Conservation (phyloP, 2,113 vertebrate species). For the Chroicocephalus ridibundus region DNA sequence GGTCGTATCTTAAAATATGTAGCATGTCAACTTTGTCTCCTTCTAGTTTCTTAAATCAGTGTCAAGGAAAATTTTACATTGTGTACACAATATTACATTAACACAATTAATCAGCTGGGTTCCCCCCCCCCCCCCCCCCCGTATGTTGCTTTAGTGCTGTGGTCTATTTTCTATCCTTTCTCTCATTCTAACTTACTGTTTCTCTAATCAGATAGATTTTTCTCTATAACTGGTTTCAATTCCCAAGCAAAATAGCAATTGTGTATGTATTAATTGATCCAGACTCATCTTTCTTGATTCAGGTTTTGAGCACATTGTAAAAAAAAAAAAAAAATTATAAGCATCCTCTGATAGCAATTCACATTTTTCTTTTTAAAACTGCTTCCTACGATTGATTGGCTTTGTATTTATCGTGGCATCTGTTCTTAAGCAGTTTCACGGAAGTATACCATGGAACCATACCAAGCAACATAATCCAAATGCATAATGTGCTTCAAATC, state of each 20-base stretch:
- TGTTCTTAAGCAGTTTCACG: background rate
- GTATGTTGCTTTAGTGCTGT: background rate
- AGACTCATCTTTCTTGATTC: background rate
- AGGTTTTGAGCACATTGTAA: background rate
- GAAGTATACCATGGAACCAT: background rate
- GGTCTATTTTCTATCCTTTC: background rate
- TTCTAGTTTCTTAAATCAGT: background rate
- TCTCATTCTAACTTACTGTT: background rate
- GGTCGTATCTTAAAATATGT: background rate
- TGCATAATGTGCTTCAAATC: rapidly evolving
- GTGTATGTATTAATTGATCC: background rate
- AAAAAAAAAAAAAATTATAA: background rate
- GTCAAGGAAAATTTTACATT: background rate
- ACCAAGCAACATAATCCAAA: background rate
- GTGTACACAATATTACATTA: background rate
- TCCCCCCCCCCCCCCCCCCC: background rate
- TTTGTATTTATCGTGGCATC: background rate
- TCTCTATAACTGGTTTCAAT: background rate
- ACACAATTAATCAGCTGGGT: background rate
- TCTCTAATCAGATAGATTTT: background rate
- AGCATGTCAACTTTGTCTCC: background rate
- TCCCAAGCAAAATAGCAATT: background rate
- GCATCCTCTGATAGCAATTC: background rate
- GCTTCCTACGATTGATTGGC: background rate
- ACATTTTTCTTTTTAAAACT: background rate